Percentiles rank a stretch among this genome's conserved stretches.
Evolutionary conservation across 2,888 invertebrate species (phyloP).

Genomic region (Acleris emargana): DNA sequence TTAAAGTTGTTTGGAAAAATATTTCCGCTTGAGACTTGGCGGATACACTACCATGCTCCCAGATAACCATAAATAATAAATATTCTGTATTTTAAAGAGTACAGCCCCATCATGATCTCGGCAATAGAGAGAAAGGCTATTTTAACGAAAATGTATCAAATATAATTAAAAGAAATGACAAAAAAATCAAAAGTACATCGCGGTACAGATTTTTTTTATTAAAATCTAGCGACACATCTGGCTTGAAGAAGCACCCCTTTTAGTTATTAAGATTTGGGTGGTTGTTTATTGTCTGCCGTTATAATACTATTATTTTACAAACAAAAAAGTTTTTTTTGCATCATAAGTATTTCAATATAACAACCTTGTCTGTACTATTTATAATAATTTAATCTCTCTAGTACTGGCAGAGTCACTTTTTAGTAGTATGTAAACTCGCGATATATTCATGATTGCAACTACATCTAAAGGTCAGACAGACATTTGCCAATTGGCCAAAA

Average conservation of each 20-base stretch:
- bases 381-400: too few species aligned
- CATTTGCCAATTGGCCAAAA: too few species aligned
- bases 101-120: constrained; percentile 41
- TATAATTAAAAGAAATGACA: constrained; percentile 37
- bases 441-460: too few species aligned
- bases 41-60: not conserved
- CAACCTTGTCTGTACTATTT: too few species aligned
- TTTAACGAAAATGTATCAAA: constrained; percentile 47
- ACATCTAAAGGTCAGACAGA: too few species aligned
- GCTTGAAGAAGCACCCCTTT: constrained; percentile 37
- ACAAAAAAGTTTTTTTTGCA: too few species aligned
- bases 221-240: constrained; percentile 37
- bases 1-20: too few species aligned
- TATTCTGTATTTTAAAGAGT: not conserved
- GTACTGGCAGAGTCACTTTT: too few species aligned
- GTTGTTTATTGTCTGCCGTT: not conserved
- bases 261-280: constrained; percentile 43
- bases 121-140: constrained; percentile 42
- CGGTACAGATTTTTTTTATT: constrained; percentile 45
- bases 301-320: too few species aligned
- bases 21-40: too few species aligned
- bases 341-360: too few species aligned
- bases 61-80: not conserved
- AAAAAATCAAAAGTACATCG: constrained; percentile 47
- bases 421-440: too few species aligned